Conservation (phyloP, 2,113 vertebrate genomes). For the Perccottus glenii region DNA sequence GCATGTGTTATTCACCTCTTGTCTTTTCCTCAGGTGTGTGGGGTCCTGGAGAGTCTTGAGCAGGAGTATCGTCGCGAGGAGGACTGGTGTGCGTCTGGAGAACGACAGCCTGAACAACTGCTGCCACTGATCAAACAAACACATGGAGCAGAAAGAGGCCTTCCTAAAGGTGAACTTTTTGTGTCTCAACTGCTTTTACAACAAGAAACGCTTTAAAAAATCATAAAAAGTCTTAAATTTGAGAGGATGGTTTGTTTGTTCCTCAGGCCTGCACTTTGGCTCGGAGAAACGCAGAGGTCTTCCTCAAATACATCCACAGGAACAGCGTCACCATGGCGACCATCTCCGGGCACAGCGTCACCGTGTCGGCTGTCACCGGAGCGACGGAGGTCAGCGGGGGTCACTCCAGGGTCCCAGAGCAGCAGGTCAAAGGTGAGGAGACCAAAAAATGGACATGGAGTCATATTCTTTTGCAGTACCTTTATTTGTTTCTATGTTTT, state of each 20-base stretch:
- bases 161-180: slow-evolving; percentile 92
- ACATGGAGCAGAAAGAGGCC: slow-evolving; percentile 98
- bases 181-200: too few relatives aligned
- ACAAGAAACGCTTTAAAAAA: background rate
- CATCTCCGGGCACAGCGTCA: slow-evolving; percentile 95
- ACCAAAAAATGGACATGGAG: too few relatives aligned
- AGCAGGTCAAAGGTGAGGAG: slow-evolving; percentile 94
- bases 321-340: slow-evolving; percentile 96
- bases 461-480: too few relatives aligned
- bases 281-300: slow-evolving; percentile 93
- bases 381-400: slow-evolving; percentile 79
- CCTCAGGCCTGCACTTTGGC: slow-evolving; percentile 95
- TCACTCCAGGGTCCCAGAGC: slow-evolving; percentile 93
- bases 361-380: slow-evolving; percentile 82
- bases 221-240: slow-evolving; percentile 5
- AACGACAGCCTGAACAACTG: slow-evolving; percentile 90
- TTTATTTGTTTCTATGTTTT: slow-evolving; percentile 26
- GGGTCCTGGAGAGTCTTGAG: slow-evolving; percentile 94
- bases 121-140: slow-evolving; percentile 95
- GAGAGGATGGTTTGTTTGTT: slow-evolving; percentile 3
- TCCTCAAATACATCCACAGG: slow-evolving; percentile 98
- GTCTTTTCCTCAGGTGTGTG: slow-evolving; percentile 86
- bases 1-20: background rate
- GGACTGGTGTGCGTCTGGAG: slow-evolving; percentile 97
- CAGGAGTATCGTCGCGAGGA: slow-evolving; percentile 97